A percentile compares a stretch with the other conserved stretches of the same genome.
phyloP scores from a whole-genome alignment of 2,888 invertebrate species.

The Ferdinandea cuprea region DNA sequence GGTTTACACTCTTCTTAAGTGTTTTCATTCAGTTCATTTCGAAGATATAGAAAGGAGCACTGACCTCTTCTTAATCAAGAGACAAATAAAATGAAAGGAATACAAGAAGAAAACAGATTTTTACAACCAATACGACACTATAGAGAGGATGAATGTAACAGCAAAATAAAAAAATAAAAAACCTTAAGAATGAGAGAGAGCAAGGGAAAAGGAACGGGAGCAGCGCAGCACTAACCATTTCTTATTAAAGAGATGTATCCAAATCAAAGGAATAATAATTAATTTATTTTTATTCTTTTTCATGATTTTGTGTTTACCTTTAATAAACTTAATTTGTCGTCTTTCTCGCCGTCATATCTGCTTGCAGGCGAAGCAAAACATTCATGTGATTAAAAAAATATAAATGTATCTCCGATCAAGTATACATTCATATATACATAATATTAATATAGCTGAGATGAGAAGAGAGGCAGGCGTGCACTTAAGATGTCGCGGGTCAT shows the following conservation, averaged over 20 bases:
- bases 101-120: constrained; percentile 32
- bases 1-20: neutral
- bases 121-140: neutral
- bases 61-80: constrained; percentile 38
- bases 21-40: constrained; percentile 5
- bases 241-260: neutral
- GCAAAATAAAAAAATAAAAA: too few relatives aligned
- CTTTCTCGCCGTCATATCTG: neutral
- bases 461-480: neutral
- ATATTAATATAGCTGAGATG: too few relatives aligned
- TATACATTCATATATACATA: neutral
- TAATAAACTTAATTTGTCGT: neutral
- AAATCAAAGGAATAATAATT: constrained; percentile 2
- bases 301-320: constrained; percentile 40
- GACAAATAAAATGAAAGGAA: constrained; percentile 38
- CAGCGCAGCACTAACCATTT: constrained; percentile 34
- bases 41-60: constrained; percentile 41
- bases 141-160: neutral
- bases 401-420: constrained; percentile 3
- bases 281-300: constrained; percentile 33
- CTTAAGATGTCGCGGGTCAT: constrained; percentile 49
- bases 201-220: constrained; percentile 25
- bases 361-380: constrained; percentile 13
- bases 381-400: constrained; percentile 35
- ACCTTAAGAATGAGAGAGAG: neutral